Conservation (phyloP, 2,797 vertebrate species). For the Lagodon rhomboides region DNA sequence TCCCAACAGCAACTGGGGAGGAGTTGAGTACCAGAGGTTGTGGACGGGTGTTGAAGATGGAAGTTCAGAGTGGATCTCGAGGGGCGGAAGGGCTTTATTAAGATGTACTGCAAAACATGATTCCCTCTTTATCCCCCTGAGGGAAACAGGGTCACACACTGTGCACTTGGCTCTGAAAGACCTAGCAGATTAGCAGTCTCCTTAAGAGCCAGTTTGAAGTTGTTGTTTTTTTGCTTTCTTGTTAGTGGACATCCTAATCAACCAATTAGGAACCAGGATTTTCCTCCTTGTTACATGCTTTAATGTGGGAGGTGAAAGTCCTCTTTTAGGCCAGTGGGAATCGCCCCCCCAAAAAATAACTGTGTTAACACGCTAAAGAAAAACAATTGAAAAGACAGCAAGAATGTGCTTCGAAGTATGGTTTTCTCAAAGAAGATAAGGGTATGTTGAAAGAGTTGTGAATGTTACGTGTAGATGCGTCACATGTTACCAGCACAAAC, state of each 20-base stretch:
- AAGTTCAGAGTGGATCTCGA: constrained; percentile 53
- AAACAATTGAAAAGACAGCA: constrained; percentile 11
- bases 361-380: background rate
- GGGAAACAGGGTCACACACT: constrained; percentile 45
- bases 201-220: constrained; percentile 38
- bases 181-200: constrained; percentile 56
- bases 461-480: constrained; percentile 1
- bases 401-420: constrained; percentile 8
- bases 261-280: constrained; percentile 48
- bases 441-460: constrained; percentile 32
- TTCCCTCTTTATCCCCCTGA: constrained; percentile 51
- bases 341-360: constrained; percentile 7
- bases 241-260: constrained; percentile 50
- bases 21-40: constrained; percentile 45
- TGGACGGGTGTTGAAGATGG: constrained; percentile 43
- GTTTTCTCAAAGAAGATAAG: constrained; percentile 13
- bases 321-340: constrained; percentile 12
- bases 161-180: constrained; percentile 53
- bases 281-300: constrained; percentile 42
- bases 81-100: constrained; percentile 60
- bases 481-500: background rate
- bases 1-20: constrained; percentile 46
- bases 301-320: constrained; percentile 31
- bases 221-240: constrained; percentile 17
- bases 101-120: constrained; percentile 60